These are phyloP conservation scores for Microhierax caerulescens DNA, from an alignment of 2,797 vertebrate genomes.

Conservation along the genomic window DNA sequence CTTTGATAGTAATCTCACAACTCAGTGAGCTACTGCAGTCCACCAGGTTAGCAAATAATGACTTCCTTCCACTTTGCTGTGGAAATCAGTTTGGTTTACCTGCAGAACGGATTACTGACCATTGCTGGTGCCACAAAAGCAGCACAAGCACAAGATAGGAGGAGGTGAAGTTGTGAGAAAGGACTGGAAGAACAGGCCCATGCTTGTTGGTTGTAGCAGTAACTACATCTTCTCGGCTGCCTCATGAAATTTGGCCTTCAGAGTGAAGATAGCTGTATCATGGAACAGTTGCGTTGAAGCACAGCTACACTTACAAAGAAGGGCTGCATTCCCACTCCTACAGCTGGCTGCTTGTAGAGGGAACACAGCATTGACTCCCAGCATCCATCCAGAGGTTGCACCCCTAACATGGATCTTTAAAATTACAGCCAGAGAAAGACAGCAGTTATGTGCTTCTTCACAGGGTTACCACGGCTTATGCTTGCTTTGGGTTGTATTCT, in stretches of 20 bases:
- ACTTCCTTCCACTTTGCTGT: not conserved
- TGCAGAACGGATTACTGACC: not conserved
- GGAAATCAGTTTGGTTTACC: not conserved
- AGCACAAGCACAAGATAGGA: not conserved
- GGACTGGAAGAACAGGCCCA: not conserved
- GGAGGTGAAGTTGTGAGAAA: not conserved
- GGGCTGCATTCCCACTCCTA: not conserved
- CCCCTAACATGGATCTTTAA: not conserved
- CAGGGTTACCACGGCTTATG: not conserved
- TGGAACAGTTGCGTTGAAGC: fast-evolving
- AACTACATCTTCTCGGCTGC: not conserved
- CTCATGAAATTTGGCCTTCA: not conserved
- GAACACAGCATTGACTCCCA: not conserved
- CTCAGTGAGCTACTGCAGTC: not conserved
- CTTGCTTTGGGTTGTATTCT: not conserved
- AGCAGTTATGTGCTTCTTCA: not conserved
- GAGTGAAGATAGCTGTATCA: not conserved
- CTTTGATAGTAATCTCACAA: not conserved
- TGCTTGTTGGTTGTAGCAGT: not conserved
- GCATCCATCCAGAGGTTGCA: not conserved
- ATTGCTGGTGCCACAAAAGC: not conserved
- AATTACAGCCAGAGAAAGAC: not conserved
- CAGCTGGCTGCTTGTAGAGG: not conserved
- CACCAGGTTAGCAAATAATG: not conserved
- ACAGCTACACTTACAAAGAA: not conserved